Evolutionary conservation across 2,113 vertebrate species (phyloP).

Genomic region (Herpetotheres cachinnans): DNA sequence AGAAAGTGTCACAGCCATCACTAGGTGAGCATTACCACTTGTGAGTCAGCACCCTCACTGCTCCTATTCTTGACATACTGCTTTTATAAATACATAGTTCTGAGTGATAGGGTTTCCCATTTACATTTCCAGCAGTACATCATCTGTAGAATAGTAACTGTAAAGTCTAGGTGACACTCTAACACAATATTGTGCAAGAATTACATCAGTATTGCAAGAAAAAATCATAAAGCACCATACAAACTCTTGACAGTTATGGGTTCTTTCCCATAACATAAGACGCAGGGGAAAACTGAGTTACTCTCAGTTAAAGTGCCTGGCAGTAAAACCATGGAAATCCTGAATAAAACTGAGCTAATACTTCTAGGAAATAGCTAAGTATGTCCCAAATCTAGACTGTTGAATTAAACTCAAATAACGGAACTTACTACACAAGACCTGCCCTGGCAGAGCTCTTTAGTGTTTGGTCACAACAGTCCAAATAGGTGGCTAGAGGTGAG

Average conservation of each 20-base stretch:
- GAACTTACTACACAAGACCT: not conserved
- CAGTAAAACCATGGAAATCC: slow-evolving; percentile 21
- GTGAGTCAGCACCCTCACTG: not conserved
- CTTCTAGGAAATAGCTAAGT: not conserved
- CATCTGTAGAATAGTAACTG: not conserved
- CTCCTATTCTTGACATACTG: not conserved
- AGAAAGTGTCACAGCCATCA: not conserved
- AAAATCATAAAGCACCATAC: not conserved
- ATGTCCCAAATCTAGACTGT: not conserved
- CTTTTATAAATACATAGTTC: not conserved
- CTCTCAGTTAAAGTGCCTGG: not conserved
- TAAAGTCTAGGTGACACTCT: not conserved
- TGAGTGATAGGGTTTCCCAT: not conserved
- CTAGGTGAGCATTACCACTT: not conserved
- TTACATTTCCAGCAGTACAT: not conserved
- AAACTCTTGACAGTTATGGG: not conserved
- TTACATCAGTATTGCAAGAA: not conserved
- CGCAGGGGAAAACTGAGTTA: not conserved
- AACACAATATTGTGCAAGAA: not conserved
- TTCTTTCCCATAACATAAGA: not conserved
- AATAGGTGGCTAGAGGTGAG: not conserved
- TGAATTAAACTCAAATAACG: not conserved
- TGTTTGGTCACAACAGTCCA: not conserved
- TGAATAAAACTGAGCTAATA: slow-evolving; percentile 4
- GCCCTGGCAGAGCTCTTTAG: not conserved